Evolutionary conservation across 23 tunicate genomes (phyloP), one percentile per base, ranked within the genome.

Genomic region (Ciona savignyi): DNA sequence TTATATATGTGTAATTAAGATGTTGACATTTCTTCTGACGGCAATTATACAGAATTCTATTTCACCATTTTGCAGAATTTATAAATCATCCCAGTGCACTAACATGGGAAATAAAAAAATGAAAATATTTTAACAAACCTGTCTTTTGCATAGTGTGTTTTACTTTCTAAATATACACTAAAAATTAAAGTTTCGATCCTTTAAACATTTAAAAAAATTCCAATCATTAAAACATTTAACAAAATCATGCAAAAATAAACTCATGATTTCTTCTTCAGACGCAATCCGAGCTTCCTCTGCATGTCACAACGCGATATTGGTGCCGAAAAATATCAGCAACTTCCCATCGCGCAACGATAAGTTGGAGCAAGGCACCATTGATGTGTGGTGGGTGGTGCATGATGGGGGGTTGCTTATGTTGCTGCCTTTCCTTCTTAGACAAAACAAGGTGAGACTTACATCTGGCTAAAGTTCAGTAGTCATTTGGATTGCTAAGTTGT

Each of bases 301-400:
- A 21, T 65, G 83, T 23, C 91, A 94, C 69, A 71, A 86, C 34
- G 90, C 95, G 1, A 68, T 94, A 33, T 62, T 94, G n/a, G 99
- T 94, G 33, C 99, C 99, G 25, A 94, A 94, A 76, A 94, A 94
- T 75, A 70, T 94, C 67, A 64, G 23, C 65, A 80, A 88, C 68
- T 94, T 66, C 60, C 99, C 99, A 0, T 78, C 60, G 0, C 63
- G 89, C 23, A 70, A 66, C 2, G 90, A 94, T 65, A 75, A 80
- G 19, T 48, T 87, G 0, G 86, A 80, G 75, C 96, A 83, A 30
- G 99, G 99, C 22, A 94, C 99, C 2, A 94, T 94, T 22, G 99
- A 94, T 76, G 99, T 94, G 30, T 94, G 99, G 99, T 94, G 99
- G 99, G 77, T 94, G 32, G 99, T 94, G 0, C 99, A 94, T 51